Conservation (phyloP, 2,113 vertebrate species). For the Porphyrio hochstetteri region DNA sequence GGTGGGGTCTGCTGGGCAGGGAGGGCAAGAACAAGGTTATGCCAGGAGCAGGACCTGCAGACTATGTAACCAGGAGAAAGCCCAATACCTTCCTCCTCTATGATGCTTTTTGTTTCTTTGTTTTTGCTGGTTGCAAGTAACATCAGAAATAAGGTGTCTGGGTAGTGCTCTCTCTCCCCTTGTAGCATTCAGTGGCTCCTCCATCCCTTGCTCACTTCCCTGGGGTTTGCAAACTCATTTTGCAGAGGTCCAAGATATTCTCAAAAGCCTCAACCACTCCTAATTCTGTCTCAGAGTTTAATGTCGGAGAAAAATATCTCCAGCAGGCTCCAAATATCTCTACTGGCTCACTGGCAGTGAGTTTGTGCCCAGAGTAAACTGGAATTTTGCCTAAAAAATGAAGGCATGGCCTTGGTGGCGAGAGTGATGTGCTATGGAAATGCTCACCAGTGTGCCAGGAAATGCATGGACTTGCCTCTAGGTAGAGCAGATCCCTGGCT, state of each 20-base stretch:
- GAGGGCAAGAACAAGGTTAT: neutral
- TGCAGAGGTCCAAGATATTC: neutral
- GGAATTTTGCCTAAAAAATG: neutral
- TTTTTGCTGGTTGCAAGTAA: neutral
- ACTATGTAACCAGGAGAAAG: neutral
- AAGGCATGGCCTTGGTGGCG: neutral
- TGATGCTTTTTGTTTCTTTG: neutral
- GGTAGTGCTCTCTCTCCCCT: neutral
- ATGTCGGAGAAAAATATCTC: neutral
- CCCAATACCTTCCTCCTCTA: neutral
- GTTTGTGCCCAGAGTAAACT: neutral
- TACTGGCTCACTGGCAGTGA: neutral
- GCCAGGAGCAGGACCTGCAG: neutral
- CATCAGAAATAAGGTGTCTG: neutral
- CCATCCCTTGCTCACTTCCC: neutral
- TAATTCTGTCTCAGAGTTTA: neutral
- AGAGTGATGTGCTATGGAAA: neutral
- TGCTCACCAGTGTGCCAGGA: neutral
- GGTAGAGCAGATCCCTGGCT: neutral
- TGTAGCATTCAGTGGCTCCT: neutral
- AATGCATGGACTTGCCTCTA: rapidly evolving
- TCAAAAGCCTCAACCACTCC: neutral
- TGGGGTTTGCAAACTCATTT: neutral
- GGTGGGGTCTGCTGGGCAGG: neutral
- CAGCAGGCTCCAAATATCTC: rapidly evolving